A percentile compares a stretch with the other conserved stretches of the same genome.
Conservation (phyloP, 2,797 vertebrate species). For the Microctenopoma lineatum region DNA sequence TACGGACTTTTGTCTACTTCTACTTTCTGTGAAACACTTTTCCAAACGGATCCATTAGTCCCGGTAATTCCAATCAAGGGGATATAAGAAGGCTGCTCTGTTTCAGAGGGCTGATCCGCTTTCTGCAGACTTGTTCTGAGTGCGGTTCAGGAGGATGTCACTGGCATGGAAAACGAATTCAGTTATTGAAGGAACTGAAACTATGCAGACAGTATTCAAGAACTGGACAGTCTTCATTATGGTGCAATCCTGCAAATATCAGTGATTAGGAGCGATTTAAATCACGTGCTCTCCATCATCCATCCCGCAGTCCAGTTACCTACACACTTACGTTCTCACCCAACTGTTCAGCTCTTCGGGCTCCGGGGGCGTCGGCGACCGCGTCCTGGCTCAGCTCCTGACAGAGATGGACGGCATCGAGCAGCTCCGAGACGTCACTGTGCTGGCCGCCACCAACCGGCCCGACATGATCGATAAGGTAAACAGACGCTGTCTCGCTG, state of each 20-base stretch:
- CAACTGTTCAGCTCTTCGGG: constrained; percentile 83
- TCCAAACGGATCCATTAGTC: too few species aligned
- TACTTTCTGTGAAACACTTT: too few species aligned
- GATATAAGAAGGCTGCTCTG: constrained; percentile 19
- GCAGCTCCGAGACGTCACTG: constrained; percentile 91
- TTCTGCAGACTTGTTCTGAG: constrained; percentile 37
- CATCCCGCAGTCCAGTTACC: constrained; percentile 3
- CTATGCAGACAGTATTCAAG: constrained; percentile 16
- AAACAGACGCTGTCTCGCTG: constrained; percentile 61
- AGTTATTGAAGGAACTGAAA: constrained; percentile 42
- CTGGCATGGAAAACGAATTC: constrained; percentile 38
- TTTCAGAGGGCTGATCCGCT: constrained; percentile 31
- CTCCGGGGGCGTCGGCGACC: constrained; percentile 89
- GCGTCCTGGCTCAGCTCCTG: constrained; percentile 94
- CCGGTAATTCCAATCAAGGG: too few species aligned
- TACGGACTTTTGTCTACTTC: too few species aligned
- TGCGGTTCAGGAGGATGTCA: constrained; percentile 31
- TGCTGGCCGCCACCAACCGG: constrained; percentile 96
- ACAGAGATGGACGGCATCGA: constrained; percentile 98
- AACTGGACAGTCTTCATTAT: constrained; percentile 1
- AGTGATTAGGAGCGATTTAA: too few species aligned
- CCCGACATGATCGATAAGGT: constrained; percentile 99
- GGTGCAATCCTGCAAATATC: too few species aligned
- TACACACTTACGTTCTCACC: constrained; percentile 1
- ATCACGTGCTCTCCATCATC: neutral